Evolutionary conservation across 2,797 vertebrate species (phyloP), one percentile per base, ranked within the genome.

Genomic region (Cheirogaleus major): DNA sequence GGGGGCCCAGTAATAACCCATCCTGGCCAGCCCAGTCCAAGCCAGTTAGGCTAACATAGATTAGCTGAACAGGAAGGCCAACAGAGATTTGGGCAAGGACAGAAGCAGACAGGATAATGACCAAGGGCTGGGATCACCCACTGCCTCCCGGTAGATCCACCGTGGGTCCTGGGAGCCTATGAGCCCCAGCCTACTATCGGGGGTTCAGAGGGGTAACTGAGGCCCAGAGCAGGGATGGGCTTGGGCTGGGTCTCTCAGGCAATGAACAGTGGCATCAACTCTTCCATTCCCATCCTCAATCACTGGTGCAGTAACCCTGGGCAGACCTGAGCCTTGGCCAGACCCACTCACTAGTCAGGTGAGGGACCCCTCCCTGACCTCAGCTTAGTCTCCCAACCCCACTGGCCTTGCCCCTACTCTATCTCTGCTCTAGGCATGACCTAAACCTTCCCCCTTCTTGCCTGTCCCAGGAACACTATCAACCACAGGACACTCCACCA

Each of bases 401-500:
- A 27, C 20, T 75, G 43, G 25, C 61, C 35, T 59, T 79, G 61
- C 5, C 43, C 38, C 38, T 92, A n/a, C 15, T 48, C 75, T 25
- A 23, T 72, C 22, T 52, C 9, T 93, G 27, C 45, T 83, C 52
- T 70, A 59, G 27, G 18, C 43, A 57, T 38, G 61, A 81, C 30
- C 63, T 91, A 93, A 91, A 35, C 32, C 23, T 23, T 14, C 30
- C 85, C 84, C 7, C 50, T 79, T 75, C 89, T 90, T 94, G n/a
- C 79, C 79, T 88, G 0, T 89, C 87, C 69, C 96, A 99, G 99
- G 99, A 91, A 99, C 99, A 0, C 98, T 99, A 73, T 99, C 99
- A 15, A 99, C 99, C 87, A 99, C 99, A 0, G 99, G 99, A 52
- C 99, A 99, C 96, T 99, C 99, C 65, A 99, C 99, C 82, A 99